Percentiles rank a stretch among this genome's conserved stretches.
phyloP scores from a whole-genome alignment of 2,888 invertebrate genomes.

The Laspeyria flexula region DNA sequence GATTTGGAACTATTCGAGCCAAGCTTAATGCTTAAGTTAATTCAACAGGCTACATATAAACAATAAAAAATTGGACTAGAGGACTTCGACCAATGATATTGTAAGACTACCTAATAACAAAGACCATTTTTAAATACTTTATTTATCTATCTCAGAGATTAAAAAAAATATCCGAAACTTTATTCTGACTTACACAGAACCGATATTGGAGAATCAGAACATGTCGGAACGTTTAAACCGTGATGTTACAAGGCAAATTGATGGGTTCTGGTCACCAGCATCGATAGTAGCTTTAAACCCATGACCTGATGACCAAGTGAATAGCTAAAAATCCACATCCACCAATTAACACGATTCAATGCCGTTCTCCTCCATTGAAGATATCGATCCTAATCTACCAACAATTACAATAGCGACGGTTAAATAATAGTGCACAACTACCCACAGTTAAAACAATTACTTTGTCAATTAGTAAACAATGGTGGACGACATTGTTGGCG shows the following conservation, averaged over 20 bases:
- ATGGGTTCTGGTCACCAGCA: too few relatives aligned
- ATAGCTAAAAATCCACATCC: neutral
- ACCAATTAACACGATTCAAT: conserved; percentile 10
- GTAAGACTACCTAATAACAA: too few relatives aligned
- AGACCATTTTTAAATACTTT: too few relatives aligned
- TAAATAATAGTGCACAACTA: conserved; percentile 31
- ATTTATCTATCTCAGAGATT: too few relatives aligned
- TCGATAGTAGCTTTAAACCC: neutral
- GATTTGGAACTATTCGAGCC: neutral
- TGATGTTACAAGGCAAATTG: too few relatives aligned
- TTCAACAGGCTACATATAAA: too few relatives aligned
- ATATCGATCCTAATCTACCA: conserved; percentile 11
- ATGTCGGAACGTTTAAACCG: too few relatives aligned
- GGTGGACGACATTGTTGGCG: conserved; percentile 39
- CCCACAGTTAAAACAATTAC: conserved; percentile 41
- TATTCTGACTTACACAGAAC: too few relatives aligned
- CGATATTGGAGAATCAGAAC: too few relatives aligned
- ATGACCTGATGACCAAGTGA: neutral
- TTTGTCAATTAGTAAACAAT: conserved; percentile 42
- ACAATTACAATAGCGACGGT: conserved; percentile 19
- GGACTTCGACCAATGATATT: too few relatives aligned
- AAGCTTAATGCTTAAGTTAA: neutral
- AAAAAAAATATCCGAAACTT: too few relatives aligned
- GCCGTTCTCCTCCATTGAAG: conserved; percentile 17
- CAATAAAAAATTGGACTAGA: too few relatives aligned